Base-by-base conservation (phyloP, 2,113 vertebrate genomes). In the Glaucomys volans region DNA sequence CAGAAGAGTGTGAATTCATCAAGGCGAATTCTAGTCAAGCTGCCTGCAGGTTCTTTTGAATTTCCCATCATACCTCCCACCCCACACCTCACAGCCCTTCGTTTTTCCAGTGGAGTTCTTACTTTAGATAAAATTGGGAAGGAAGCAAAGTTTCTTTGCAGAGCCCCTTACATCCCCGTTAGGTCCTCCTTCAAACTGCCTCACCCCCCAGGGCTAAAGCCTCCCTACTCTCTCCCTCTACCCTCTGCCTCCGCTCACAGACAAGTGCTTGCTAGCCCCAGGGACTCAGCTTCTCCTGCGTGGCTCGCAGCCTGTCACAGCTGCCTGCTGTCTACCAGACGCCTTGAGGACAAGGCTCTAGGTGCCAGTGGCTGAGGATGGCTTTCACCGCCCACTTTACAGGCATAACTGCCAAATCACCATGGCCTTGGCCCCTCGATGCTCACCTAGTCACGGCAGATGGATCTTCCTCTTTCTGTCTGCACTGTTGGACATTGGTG, bases 281-380 rank as follows among this genome's bases (percentile, higher is more conserved):
- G 5, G 0, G 24, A 22, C 2, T 3, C 40, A 0, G 28, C 20
- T 9, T 59, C 3, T n/a, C 8, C 5, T 17, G 28, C 67, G n/a
- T 22, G 24, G 37, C 47, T 81, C 87, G n/a, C 18, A 28, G 24
- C 71, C 79, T 82, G 13, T 59, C 8, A 28, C 35, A 18, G 11
- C 14, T 35, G 8, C 11, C 40, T 32, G 69, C 10, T 22, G 1
- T 18, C 64, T 62, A 26, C 16, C 14, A 28, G 77, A 66, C 20
- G 79, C 40, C 28, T 4, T 13, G 26, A 80, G 40, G 62, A 66
- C 84, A 42, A 44, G 37, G 20, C 8, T 81, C 18, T 88, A 42
- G 35, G 37, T 16, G 8, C 32, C 22, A 30, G 40, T 57, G 40
- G 74, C 83, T 0, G 11, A 30, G 50, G 28, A 3, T 30, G 37